Evolutionary conservation across 2,888 invertebrate species (phyloP).

Genomic region (Eremobia ochroleuca): DNA sequence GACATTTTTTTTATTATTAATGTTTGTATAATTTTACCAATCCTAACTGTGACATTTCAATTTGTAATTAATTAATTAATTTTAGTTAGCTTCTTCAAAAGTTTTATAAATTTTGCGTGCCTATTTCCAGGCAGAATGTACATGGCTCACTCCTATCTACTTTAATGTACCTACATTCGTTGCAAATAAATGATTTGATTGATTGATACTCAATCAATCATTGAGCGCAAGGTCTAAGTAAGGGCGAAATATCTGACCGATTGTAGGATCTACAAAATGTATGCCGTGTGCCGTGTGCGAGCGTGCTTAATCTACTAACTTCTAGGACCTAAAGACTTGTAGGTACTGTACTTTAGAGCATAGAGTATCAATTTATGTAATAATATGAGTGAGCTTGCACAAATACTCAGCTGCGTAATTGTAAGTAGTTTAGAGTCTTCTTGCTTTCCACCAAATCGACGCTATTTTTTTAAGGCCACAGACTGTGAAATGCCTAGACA

Average conservation of each 20-base stretch:
- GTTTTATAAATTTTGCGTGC: too few relatives aligned
- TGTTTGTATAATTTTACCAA: too few relatives aligned
- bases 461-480: conserved; percentile 8
- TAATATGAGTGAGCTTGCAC: conserved; percentile 49
- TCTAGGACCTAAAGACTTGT: conserved; percentile 27
- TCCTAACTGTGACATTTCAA: too few relatives aligned
- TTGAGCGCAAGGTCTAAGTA: not conserved
- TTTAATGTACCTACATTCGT: too few relatives aligned
- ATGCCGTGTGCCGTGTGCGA: not conserved
- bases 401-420: conserved; percentile 54
- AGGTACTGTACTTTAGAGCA: conserved; percentile 12
- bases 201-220: too few relatives aligned
- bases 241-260: not conserved
- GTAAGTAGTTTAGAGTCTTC: conserved; percentile 32
- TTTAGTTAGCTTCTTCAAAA: too few relatives aligned
- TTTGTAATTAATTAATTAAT: too few relatives aligned
- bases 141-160: too few relatives aligned
- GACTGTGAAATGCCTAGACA: not conserved
- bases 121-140: too few relatives aligned
- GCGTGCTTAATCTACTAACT: not conserved
- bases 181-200: too few relatives aligned
- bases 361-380: conserved; percentile 30
- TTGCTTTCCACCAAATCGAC: conserved; percentile 13
- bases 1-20: too few relatives aligned
- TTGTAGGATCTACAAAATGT: not conserved